Evolutionary conservation across 1,140 invertebrate genomes (phyloP).

Genomic region (Drosophila rufa): DNA sequence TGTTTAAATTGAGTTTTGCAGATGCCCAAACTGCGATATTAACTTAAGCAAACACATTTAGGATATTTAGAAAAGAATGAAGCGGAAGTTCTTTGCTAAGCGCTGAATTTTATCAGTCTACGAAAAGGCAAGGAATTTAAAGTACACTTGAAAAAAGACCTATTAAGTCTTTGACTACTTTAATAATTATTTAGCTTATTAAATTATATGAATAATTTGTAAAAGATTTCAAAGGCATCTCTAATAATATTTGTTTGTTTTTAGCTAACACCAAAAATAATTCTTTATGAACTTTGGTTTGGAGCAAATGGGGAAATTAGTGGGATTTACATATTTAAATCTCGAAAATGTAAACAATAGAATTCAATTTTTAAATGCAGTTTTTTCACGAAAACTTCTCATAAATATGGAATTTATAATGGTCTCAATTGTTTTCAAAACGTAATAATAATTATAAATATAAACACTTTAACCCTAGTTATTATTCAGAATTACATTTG

Average conservation of each 20-base stretch:
- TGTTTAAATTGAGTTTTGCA: constrained; percentile 24
- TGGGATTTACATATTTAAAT: too few species aligned
- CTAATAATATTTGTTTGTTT: too few species aligned
- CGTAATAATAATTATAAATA: too few species aligned
- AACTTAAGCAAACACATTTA: constrained; percentile 14
- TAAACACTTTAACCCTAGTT: too few species aligned
- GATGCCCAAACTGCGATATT: constrained; percentile 8
- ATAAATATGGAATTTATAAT: neutral
- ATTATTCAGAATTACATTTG: neutral
- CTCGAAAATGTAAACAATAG: too few species aligned
- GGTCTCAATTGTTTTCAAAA: neutral
- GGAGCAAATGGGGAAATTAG: too few species aligned
- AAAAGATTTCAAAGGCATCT: neutral
- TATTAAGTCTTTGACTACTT: neutral
- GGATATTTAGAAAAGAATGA: constrained; percentile 2
- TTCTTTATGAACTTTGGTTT: too few species aligned
- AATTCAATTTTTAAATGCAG: too few species aligned
- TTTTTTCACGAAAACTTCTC: neutral
- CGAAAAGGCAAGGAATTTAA: neutral
- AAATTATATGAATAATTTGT: neutral
- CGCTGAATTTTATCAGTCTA: neutral
- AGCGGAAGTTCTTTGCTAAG: constrained; percentile 2
- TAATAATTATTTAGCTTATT: too few species aligned
- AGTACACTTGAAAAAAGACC: neutral
- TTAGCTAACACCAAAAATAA: neutral